A percentile compares a stretch with the other conserved stretches of the same genome.
Conservation (phyloP, 2,797 vertebrate genomes). For the Glyptemys insculpta region DNA sequence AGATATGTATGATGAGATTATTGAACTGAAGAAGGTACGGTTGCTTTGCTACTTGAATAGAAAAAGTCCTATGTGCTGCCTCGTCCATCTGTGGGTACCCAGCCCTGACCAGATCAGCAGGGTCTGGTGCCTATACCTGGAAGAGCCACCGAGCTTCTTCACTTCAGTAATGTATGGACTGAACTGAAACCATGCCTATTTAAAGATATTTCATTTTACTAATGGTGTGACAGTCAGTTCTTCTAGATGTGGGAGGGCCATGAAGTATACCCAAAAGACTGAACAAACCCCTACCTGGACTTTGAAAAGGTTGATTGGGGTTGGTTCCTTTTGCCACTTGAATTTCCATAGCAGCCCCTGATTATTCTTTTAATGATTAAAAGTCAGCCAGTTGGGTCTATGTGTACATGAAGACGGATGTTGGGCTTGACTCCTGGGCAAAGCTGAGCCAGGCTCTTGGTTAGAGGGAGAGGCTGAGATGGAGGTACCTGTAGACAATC, state of each 20-base stretch:
- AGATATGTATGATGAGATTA: slow-evolving; percentile 95
- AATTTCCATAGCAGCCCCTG: background rate
- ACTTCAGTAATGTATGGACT: background rate
- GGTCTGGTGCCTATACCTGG: background rate
- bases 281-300: slow-evolving; percentile 17
- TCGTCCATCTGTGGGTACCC: background rate
- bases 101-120: background rate
- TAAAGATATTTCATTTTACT: slow-evolving; percentile 25
- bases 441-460: background rate
- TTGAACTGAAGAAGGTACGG: slow-evolving; percentile 93
- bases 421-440: background rate
- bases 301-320: slow-evolving; percentile 16
- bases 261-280: background rate
- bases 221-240: slow-evolving; percentile 31
- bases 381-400: background rate
- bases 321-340: slow-evolving; percentile 3
- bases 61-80: background rate
- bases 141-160: background rate
- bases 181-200: slow-evolving; percentile 17
- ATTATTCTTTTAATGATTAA: background rate
- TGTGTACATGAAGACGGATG: background rate
- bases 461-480: background rate
- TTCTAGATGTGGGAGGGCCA: slow-evolving; percentile 41
- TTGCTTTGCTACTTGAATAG: background rate
- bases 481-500: background rate